A percentile compares a stretch with the other conserved stretches of the same genome.
Evolutionary conservation across 2,888 invertebrate species (phyloP).

Genomic region (Luffia ferchaultella): DNA sequence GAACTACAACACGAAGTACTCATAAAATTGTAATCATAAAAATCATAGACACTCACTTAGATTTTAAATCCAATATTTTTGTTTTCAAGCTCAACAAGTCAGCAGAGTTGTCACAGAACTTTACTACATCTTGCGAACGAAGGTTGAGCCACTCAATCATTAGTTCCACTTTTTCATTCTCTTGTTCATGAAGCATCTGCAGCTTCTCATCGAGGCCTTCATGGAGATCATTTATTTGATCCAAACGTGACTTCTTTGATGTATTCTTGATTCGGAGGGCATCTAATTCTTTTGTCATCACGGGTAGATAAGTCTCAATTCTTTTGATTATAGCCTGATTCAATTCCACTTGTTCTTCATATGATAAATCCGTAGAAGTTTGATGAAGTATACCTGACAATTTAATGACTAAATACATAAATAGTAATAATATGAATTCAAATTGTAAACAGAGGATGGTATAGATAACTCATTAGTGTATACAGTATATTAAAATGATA

Average conservation of each 20-base stretch:
- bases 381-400: conserved; percentile 40
- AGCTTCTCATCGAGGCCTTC: conserved; percentile 41
- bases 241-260: conserved; percentile 24
- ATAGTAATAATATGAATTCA: too few species aligned
- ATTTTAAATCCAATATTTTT: conserved; percentile 47
- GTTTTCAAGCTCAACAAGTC: conserved; percentile 43
- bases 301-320: conserved; percentile 41
- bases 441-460: too few species aligned
- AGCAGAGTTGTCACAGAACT: conserved; percentile 35
- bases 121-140: conserved; percentile 33
- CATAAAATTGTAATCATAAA: neutral
- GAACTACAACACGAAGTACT: neutral
- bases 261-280: conserved; percentile 18
- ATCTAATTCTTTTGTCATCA: conserved; percentile 33
- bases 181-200: conserved; percentile 38
- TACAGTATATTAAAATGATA: neutral
- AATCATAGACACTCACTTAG: conserved; percentile 35
- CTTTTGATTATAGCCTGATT: conserved; percentile 43
- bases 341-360: conserved; percentile 49
- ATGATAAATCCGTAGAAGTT: conserved; percentile 38
- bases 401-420: neutral
- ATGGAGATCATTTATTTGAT: conserved; percentile 35
- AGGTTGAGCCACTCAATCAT: conserved; percentile 58
- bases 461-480: too few species aligned
- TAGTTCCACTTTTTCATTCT: conserved; percentile 44